Evolutionary conservation across 2,888 invertebrate genomes (phyloP).

Genomic region (Caenorhabditis afra): DNA sequence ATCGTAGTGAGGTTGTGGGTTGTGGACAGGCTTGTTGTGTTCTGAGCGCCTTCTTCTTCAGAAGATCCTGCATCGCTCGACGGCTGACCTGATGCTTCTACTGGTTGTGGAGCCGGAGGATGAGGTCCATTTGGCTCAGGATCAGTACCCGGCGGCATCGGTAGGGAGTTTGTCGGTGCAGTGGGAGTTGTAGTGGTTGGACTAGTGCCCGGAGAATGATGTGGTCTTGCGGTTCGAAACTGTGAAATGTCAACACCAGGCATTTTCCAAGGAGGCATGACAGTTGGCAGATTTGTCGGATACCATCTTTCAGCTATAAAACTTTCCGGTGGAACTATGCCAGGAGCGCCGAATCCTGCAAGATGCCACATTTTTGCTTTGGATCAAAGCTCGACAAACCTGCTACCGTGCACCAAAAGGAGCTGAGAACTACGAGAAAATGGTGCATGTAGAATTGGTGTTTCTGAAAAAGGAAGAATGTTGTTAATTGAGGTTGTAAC

Average conservation of each 20-base stretch:
- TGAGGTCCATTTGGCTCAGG: conserved; percentile 33
- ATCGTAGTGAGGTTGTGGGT: conserved; percentile 47
- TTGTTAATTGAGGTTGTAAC: background rate
- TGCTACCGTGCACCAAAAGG: background rate
- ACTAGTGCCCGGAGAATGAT: conserved; percentile 39
- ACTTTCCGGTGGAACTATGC: conserved; percentile 60
- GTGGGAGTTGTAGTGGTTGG: conserved; percentile 44
- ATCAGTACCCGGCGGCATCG: conserved; percentile 54
- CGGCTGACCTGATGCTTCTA: conserved; percentile 9
- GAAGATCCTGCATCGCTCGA: conserved; percentile 21
- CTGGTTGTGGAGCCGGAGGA: conserved; percentile 42
- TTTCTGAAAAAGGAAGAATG: conserved; percentile 20
- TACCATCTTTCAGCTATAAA: conserved; percentile 68
- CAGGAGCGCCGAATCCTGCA: conserved; percentile 64
- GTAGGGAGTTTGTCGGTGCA: conserved; percentile 38
- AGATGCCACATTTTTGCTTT: background rate
- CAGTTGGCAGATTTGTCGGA: conserved; percentile 66
- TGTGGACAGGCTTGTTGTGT: conserved; percentile 11
- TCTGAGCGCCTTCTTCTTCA: background rate
- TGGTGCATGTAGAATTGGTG: conserved; percentile 20
- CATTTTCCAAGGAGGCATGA: conserved; percentile 66
- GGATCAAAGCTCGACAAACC: background rate
- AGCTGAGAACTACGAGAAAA: background rate
- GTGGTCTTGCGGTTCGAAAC: conserved; percentile 61
- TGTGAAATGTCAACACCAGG: conserved; percentile 60